These are phyloP conservation scores for Scortum barcoo DNA, from an alignment of 2,113 vertebrate species.

Conservation along the genomic window DNA sequence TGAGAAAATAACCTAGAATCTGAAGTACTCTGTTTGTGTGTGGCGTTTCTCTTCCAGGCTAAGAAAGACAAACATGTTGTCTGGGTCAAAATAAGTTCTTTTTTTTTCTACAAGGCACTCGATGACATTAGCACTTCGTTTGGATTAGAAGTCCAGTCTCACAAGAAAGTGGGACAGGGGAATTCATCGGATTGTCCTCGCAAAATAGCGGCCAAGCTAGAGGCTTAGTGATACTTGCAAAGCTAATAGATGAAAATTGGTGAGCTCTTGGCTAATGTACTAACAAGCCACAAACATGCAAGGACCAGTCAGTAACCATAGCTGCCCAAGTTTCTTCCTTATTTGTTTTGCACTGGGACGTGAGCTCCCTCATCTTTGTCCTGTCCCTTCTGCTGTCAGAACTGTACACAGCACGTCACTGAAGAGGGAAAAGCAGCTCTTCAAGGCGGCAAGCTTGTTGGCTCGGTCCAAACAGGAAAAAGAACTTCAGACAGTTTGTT, in stretches of 20 bases:
- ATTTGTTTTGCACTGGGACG: too few species aligned
- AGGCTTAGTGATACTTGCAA: neutral
- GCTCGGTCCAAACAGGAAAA: neutral
- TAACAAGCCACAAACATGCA: too few species aligned
- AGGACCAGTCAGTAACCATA: too few species aligned
- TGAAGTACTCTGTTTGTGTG: neutral
- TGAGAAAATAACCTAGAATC: constrained; percentile 6
- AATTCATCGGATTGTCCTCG: neutral
- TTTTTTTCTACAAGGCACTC: neutral
- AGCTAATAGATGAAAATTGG: neutral
- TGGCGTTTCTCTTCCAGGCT: neutral
- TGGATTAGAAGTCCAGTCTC: neutral
- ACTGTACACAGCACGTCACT: neutral
- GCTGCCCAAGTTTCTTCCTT: too few species aligned
- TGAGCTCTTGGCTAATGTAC: neutral
- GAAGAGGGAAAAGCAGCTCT: neutral
- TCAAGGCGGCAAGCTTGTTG: neutral
- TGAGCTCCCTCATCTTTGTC: too few species aligned
- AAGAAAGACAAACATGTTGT: neutral
- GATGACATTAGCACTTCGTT: neutral
- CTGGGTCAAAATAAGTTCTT: neutral
- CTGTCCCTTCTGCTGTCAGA: neutral
- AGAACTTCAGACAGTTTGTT: neutral
- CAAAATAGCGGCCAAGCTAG: neutral
- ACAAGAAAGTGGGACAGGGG: neutral